phyloP scores from a whole-genome alignment of 2,888 invertebrate genomes.

The Hydraecia micacea region DNA sequence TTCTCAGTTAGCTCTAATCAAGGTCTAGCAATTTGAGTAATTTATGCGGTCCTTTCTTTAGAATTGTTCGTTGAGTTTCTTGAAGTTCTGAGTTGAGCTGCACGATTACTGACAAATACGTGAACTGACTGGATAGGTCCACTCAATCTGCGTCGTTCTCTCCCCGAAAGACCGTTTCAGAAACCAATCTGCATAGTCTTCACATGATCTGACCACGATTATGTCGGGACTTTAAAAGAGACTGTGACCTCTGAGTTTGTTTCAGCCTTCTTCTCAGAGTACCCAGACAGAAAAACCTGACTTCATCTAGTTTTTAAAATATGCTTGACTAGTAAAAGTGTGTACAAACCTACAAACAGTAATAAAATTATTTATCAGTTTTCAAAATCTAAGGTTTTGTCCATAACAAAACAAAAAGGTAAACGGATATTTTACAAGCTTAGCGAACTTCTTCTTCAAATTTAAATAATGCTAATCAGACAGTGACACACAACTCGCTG shows the following conservation, averaged over 20 bases:
- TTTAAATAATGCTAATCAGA: conserved; percentile 54
- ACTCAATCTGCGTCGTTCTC: too few relatives aligned
- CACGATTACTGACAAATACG: too few relatives aligned
- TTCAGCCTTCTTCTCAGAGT: too few relatives aligned
- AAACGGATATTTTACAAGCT: neutral
- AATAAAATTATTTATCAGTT: too few relatives aligned
- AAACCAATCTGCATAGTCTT: neutral
- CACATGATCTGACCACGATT: too few relatives aligned
- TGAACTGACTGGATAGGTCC: too few relatives aligned
- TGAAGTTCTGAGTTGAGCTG: neutral
- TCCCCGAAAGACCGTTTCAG: neutral
- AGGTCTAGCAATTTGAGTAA: too few relatives aligned
- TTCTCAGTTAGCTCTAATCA: neutral
- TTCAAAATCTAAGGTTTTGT: neutral
- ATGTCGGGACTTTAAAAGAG: neutral
- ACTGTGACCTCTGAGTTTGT: neutral
- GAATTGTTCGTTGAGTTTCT: neutral
- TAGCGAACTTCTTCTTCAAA: neutral
- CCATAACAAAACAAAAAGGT: neutral
- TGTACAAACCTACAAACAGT: too few relatives aligned
- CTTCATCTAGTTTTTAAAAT: neutral
- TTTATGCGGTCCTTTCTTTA: neutral
- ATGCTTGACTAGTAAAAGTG: neutral
- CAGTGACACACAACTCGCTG: conserved; percentile 39
- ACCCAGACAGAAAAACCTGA: neutral